Percentiles rank a stretch among this genome's conserved stretches.
phyloP scores from a whole-genome alignment of 2,113 vertebrate species.

The Oncorhynchus nerka region DNA sequence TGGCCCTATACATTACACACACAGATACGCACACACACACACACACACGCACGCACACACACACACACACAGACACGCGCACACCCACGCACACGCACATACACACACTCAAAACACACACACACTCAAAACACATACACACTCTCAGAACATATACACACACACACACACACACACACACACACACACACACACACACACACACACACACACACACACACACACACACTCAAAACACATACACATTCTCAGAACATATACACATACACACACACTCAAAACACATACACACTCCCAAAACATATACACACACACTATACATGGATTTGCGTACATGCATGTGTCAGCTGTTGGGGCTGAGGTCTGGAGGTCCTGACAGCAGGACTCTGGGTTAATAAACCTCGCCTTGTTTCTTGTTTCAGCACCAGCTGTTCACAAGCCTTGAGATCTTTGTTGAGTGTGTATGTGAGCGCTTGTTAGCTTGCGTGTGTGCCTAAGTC shows the following conservation, averaged over 20 bases:
- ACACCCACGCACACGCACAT: rapidly evolving
- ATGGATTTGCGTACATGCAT: background rate
- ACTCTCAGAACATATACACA: background rate
- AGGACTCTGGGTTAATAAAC: background rate
- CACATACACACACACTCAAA: background rate
- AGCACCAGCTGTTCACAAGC: background rate
- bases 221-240: background rate
- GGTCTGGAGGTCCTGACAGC: background rate
- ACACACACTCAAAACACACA: too few species aligned
- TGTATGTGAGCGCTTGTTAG: too few species aligned
- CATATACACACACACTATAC: background rate
- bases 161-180: background rate
- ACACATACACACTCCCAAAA: background rate
- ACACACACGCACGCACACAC: background rate
- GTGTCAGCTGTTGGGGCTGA: background rate
- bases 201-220: background rate
- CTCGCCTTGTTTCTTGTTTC: background rate
- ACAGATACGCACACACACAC: background rate
- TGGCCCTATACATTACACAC: background rate
- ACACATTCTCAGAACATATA: background rate
- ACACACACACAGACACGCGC: background rate
- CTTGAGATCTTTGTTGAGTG: background rate
- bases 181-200: background rate
- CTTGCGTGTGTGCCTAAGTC: too few species aligned
- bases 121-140: background rate